A percentile compares a stretch with the other conserved stretches of the same genome.
Conservation (phyloP, 2,888 invertebrate genomes). For the Nomada ruficornis region DNA sequence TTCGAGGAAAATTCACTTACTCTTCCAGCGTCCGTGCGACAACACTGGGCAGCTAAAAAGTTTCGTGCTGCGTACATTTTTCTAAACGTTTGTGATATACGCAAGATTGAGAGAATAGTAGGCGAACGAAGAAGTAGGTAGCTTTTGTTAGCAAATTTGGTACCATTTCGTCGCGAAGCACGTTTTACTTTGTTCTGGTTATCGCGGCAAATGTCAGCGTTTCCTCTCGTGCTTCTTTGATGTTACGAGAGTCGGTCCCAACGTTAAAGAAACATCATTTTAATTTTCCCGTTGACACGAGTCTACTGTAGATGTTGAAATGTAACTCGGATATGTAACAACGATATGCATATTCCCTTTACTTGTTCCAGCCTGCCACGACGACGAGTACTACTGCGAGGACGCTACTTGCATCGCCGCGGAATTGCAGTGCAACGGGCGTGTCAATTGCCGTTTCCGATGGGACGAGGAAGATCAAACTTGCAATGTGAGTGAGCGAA, state of each 20-base stretch:
- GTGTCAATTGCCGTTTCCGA: conserved; percentile 92
- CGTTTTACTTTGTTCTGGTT: background rate
- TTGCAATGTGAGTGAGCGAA: conserved; percentile 84
- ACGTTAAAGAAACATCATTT: background rate
- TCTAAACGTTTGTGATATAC: background rate
- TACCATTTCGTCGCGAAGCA: background rate
- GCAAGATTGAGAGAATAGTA: background rate
- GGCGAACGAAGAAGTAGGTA: background rate
- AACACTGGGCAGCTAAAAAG: conserved; percentile 36
- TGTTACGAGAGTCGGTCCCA: background rate
- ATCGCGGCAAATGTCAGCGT: background rate
- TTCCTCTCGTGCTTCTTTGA: background rate
- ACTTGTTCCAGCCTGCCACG: conserved; percentile 84
- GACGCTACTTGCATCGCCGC: conserved; percentile 93
- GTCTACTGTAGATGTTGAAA: background rate
- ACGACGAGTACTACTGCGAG: conserved; percentile 92
- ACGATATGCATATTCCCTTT: background rate
- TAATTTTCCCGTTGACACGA: background rate
- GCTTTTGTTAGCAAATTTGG: background rate
- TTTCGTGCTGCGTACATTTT: background rate
- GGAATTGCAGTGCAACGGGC: conserved; percentile 89
- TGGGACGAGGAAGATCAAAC: conserved; percentile 90
- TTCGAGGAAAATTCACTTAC: conserved; percentile 44
- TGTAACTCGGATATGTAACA: background rate
- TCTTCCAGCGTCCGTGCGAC: conserved; percentile 1